Evolutionary conservation across 2,888 invertebrate species (phyloP).

Genomic region (Megalurothrips usitatus): DNA sequence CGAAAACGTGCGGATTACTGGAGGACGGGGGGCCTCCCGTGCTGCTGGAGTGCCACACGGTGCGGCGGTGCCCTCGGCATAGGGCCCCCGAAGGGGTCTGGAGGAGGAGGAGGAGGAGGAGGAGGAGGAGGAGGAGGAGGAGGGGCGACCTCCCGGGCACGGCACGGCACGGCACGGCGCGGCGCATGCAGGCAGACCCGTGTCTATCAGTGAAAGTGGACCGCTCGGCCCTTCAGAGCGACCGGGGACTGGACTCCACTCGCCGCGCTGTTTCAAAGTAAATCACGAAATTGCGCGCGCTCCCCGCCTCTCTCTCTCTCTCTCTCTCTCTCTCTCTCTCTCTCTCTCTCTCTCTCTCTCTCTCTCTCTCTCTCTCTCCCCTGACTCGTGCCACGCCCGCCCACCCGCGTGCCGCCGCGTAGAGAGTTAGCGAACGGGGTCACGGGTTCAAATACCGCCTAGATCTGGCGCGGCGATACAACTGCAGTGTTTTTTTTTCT

Average conservation of each 20-base stretch:
- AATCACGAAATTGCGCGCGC: neutral
- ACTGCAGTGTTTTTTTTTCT: too few relatives aligned
- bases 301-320: neutral
- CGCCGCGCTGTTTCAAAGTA: constrained; percentile 6
- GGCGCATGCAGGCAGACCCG: too few relatives aligned
- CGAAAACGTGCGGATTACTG: too few relatives aligned
- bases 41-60: too few relatives aligned
- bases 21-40: too few relatives aligned
- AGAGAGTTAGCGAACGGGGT: neutral
- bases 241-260: neutral
- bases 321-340: neutral
- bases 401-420: neutral
- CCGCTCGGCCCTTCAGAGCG: neutral
- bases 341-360: neutral
- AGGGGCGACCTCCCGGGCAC: too few relatives aligned
- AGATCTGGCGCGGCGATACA: too few relatives aligned
- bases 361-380: neutral
- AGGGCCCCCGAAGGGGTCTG: too few relatives aligned
- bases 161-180: too few relatives aligned
- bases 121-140: too few relatives aligned
- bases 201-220: neutral
- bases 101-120: too few relatives aligned
- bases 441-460: neutral
- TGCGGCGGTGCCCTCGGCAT: too few relatives aligned
- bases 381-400: neutral